phyloP scores from a whole-genome alignment of 2,113 vertebrate genomes.

The Corynorhinus townsendii region DNA sequence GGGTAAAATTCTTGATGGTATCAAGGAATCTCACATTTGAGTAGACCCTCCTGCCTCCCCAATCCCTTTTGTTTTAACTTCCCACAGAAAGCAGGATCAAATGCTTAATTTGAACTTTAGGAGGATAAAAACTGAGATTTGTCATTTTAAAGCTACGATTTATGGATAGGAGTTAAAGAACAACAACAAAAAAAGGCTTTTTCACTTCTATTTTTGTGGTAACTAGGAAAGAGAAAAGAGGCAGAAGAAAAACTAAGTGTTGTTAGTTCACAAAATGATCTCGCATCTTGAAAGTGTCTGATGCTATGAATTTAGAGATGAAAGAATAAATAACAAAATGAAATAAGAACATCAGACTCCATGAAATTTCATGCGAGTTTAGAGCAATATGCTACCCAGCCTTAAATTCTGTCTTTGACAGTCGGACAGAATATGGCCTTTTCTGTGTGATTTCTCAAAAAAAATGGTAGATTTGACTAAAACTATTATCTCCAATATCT shows the following conservation, averaged over 20 bases:
- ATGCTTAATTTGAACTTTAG: background rate
- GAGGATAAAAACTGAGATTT: background rate
- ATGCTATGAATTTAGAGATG: conserved; percentile 22
- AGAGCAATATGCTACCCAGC: background rate
- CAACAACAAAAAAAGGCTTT: background rate
- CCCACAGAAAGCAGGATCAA: background rate
- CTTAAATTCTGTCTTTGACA: background rate
- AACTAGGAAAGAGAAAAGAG: background rate
- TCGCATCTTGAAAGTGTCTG: conserved; percentile 38
- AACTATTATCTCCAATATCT: background rate
- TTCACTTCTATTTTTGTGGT: conserved; percentile 30
- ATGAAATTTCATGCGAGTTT: background rate
- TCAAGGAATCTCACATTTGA: background rate
- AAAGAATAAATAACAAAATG: conserved; percentile 35
- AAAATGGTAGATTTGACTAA: background rate
- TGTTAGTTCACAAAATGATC: conserved; percentile 33
- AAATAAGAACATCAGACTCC: background rate
- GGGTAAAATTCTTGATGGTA: background rate
- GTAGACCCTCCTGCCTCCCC: fast-evolving
- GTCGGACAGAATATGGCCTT: background rate
- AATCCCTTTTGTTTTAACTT: background rate
- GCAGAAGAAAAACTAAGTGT: conserved; percentile 19
- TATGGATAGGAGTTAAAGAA: background rate
- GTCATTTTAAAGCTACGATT: background rate
- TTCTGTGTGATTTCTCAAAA: background rate